Evolutionary conservation across 2,888 invertebrate genomes (phyloP).

Genomic region (Sclerodermus sp.): DNA sequence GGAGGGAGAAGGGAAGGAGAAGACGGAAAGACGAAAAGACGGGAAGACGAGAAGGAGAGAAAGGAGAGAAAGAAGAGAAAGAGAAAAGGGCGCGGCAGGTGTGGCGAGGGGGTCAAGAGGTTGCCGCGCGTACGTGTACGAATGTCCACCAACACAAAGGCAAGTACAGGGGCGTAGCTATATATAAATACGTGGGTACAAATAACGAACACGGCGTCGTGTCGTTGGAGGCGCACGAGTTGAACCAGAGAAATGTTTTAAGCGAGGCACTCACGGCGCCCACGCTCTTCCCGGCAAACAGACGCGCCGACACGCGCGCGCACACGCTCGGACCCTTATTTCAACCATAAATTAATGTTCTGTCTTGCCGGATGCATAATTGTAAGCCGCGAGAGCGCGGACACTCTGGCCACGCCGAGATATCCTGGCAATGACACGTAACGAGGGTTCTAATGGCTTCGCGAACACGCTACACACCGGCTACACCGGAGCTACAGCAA

Average conservation of each 20-base stretch:
- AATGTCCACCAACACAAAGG: not conserved
- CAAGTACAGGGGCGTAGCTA: constrained; percentile 16
- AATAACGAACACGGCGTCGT: constrained; percentile 52
- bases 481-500: too few species aligned
- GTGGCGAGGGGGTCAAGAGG: constrained; percentile 19
- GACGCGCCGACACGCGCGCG: constrained; percentile 53
- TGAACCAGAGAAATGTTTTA: constrained; percentile 57
- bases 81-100: constrained; percentile 7
- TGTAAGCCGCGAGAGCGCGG: constrained; percentile 32
- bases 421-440: constrained; percentile 46
- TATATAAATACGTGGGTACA: constrained; percentile 49
- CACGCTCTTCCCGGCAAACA: constrained; percentile 48
- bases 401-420: constrained; percentile 20
- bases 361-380: constrained; percentile 51
- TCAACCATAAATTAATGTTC: constrained; percentile 54
- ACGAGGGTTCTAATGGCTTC: constrained; percentile 45
- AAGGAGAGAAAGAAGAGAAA: constrained; percentile 2
- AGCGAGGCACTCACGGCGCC: constrained; percentile 49
- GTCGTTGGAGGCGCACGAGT: constrained; percentile 36
- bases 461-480: constrained; percentile 26
- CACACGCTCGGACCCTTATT: constrained; percentile 50
- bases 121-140: constrained; percentile 12
- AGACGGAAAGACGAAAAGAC: not conserved
- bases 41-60: not conserved
- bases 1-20: too few species aligned